Evolutionary conservation across 2,113 vertebrate genomes (phyloP).

Genomic region (Tringa solitaria): DNA sequence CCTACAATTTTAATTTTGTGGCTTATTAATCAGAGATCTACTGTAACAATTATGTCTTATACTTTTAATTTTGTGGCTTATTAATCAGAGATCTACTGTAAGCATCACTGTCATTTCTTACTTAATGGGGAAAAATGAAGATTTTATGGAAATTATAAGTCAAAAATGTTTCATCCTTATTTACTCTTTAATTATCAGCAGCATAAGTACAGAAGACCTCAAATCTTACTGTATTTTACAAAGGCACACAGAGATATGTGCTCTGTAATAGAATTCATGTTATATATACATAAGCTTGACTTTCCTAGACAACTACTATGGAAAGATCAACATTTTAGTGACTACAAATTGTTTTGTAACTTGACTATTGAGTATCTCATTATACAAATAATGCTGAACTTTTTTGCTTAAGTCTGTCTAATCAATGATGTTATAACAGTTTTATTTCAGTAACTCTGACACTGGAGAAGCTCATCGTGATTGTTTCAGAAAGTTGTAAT

Average conservation of each 20-base stretch:
- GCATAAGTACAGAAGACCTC: background rate
- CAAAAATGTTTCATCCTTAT: background rate
- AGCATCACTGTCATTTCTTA: background rate
- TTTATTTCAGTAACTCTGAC: slow-evolving; percentile 27
- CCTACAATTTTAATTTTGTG: background rate
- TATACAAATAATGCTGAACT: background rate
- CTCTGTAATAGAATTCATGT: background rate
- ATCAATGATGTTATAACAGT: background rate
- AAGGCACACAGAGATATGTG: background rate
- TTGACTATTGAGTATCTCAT: background rate
- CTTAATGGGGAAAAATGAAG: background rate
- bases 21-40: background rate
- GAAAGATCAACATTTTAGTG: background rate
- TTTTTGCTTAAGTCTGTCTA: background rate
- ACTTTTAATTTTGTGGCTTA: background rate
- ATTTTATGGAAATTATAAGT: background rate
- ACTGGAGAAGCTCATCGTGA: background rate
- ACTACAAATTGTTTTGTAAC: background rate
- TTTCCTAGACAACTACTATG: background rate
- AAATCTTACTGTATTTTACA: background rate
- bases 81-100: background rate
- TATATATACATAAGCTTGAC: background rate
- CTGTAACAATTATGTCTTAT: background rate
- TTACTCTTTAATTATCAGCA: background rate
- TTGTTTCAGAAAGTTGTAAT: slow-evolving; percentile 14